Evolutionary conservation across 1,140 invertebrate species (phyloP), one percentile per base, ranked within the genome.

Genomic region (Cheumatopsyche charites): DNA sequence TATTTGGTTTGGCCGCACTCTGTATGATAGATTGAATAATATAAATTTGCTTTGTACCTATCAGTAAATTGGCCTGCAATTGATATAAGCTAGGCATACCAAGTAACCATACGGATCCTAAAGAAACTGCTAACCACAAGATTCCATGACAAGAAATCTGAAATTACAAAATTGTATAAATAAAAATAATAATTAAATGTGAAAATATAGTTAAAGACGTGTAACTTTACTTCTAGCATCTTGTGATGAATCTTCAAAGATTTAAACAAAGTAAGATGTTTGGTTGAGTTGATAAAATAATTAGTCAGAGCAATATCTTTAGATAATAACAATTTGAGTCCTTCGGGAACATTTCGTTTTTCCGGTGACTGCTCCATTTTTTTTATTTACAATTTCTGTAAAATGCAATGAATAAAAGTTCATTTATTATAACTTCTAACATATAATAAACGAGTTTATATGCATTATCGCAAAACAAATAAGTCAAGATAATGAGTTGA

Each of bases 71-170:
- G 11, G 70, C 62, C 63, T 75, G 74, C 25, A 75, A 65, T 45
- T 73, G 62, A 49, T 71, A 73, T 1, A 75, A 55, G 45, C 62
- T 62, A 36, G 65, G 58, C 21, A 42, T 66, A n/a, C 63, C 74
- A 11, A 75, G 29, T 26, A 75, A 21, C 74, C 74, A 75, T 52
- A 75, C 55, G 2, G 74, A 75, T 9, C 68, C 71, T 7, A 75
- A 15, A 17, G 49, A 65, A 17, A 49, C 11, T n/a, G 62, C 45
- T 15, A 75, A 65, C 74, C 74, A 75, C 11, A 73, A n/a, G 15
- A 75, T 68, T 43, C 74, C 74, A 58, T 75, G 71, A 62, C 74
- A 73, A 19, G 71, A 75, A 0, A 73, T 58, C 69, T 75, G 41
- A 25, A 75, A 65, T 12, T 70, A 66, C 1, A 13, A 47, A 58